These are phyloP conservation scores for Suillia variegata DNA, from an alignment of 2,888 invertebrate genomes.

Conservation along the genomic window DNA sequence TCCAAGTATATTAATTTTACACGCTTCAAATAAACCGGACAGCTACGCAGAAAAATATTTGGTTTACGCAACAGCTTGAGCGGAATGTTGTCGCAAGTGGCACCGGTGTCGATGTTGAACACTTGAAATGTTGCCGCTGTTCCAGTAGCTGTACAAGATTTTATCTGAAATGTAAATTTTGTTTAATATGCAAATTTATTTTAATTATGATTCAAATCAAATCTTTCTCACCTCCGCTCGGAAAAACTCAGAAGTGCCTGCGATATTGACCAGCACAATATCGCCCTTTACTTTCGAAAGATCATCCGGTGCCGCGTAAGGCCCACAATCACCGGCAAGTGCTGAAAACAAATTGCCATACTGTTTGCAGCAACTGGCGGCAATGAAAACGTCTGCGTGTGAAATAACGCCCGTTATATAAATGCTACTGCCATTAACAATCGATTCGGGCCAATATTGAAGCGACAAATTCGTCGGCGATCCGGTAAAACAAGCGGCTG, in stretches of 20 bases:
- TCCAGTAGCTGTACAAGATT: conserved; percentile 16
- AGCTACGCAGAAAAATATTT: conserved; percentile 32
- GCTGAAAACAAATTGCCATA: conserved; percentile 29
- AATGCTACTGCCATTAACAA: conserved; percentile 27
- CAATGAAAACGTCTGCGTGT: conserved; percentile 35
- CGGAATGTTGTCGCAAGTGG: conserved; percentile 11
- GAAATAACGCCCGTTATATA: conserved; percentile 29
- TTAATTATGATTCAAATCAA: not conserved
- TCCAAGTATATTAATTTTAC: conserved; percentile 33
- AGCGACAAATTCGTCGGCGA: conserved; percentile 25
- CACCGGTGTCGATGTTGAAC: conserved; percentile 35
- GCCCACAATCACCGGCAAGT: conserved; percentile 29
- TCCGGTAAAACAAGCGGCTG: conserved; percentile 31
- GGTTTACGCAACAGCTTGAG: conserved; percentile 28
- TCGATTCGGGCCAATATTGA: conserved; percentile 33
- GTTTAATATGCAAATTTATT: not conserved
- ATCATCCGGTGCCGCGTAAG: conserved; percentile 4
- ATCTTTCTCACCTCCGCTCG: conserved; percentile 24
- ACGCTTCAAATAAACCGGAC: conserved; percentile 33
- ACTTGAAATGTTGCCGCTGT: conserved; percentile 25
- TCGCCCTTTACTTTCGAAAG: conserved; percentile 20
- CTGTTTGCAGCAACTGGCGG: conserved; percentile 24
- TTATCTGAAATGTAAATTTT: not conserved
- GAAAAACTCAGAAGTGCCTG: conserved; percentile 14
- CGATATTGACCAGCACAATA: conserved; percentile 24